These are phyloP conservation scores for Myoxocephalus aenaeus DNA, from an alignment of 2,797 vertebrate genomes.

Conservation along the genomic window DNA sequence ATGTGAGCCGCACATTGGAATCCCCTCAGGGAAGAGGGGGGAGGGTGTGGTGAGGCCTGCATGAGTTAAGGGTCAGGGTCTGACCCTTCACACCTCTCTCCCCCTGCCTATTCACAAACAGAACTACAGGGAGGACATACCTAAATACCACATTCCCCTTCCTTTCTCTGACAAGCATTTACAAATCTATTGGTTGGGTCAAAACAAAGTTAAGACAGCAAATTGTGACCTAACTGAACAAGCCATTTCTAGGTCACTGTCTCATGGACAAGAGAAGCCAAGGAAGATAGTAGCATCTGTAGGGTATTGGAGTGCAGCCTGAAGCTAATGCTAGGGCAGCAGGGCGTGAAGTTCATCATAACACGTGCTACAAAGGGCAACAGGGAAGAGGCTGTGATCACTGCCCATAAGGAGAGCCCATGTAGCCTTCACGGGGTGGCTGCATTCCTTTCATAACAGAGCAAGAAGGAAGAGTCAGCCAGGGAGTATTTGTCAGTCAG, in stretches of 20 bases:
- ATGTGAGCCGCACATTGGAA: slow-evolving; percentile 72
- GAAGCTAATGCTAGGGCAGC: slow-evolving; percentile 58
- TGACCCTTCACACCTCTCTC: slow-evolving; percentile 30
- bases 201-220: slow-evolving; percentile 15
- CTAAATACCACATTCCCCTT: slow-evolving; percentile 34
- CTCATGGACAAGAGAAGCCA: slow-evolving; percentile 47
- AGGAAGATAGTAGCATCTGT: slow-evolving; percentile 59
- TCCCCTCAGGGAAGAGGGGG: slow-evolving; percentile 63
- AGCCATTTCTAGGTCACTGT: slow-evolving; percentile 54
- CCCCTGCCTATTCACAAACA: slow-evolving; percentile 32
- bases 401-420: slow-evolving; percentile 48
- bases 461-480: slow-evolving; percentile 36
- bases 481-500: slow-evolving; percentile 14
- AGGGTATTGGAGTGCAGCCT: slow-evolving; percentile 57
- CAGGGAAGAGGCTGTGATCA: slow-evolving; percentile 58
- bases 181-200: slow-evolving; percentile 23
- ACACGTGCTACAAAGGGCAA: slow-evolving; percentile 64
- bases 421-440: slow-evolving; percentile 46
- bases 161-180: slow-evolving; percentile 7
- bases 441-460: slow-evolving; percentile 67
- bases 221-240: slow-evolving; percentile 16
- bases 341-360: slow-evolving; percentile 70
- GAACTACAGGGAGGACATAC: slow-evolving; percentile 29
- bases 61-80: slow-evolving; percentile 59
- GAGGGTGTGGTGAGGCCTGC: slow-evolving; percentile 55